Base-by-base conservation (phyloP, 2,113 vertebrate species). In the Daboia siamensis region DNA sequence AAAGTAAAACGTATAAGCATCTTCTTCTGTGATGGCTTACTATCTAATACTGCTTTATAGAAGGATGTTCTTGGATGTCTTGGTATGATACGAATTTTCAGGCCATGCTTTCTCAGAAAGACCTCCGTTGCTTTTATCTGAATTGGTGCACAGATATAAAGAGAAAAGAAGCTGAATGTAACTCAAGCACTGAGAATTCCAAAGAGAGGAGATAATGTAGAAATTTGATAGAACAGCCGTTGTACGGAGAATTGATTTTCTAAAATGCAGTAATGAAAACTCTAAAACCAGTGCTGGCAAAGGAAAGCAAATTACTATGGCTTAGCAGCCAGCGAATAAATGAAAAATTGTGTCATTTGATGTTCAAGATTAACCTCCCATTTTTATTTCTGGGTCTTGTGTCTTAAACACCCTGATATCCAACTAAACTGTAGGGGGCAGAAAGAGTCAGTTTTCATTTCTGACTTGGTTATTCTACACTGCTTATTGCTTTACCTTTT, bases 341-440 rank as follows among this genome's bases (percentile, higher is more conserved):
- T 59, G 90, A 88, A 88, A 44, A 84, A 33, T 90, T 11, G 52
- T 92, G 93, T 90, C 91, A 88, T 91, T 94, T 48, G 91, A 64
- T 92, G 93, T 96, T 80, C 91, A 0, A 92, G 95, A 94, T 55
- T 93, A 90, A 48, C 0, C 0, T 84, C 12, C 84, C 59, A 1
- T 48, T 59, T 90, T 90, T 85, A 13, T 23, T 89, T 94, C 92
- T 46, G 92, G 57, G 61, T 26, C 90, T 92, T 94, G 11, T 51
- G 87, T 69, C 54, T 95, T 92, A 91, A 96, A 95, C 95, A 94
- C 95, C 89, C 61, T 52, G 93, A 52, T 92, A 91, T 91, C 91
- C n/a, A 0, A 94, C 92, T 94, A 61, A 95, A 97, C 95, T 95
- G 94, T 93, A 96, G 96, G 94, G 95, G 95, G 95, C 96, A 96